Conservation (phyloP, 1,140 invertebrate species). For the Drosophila bipectinata region DNA sequence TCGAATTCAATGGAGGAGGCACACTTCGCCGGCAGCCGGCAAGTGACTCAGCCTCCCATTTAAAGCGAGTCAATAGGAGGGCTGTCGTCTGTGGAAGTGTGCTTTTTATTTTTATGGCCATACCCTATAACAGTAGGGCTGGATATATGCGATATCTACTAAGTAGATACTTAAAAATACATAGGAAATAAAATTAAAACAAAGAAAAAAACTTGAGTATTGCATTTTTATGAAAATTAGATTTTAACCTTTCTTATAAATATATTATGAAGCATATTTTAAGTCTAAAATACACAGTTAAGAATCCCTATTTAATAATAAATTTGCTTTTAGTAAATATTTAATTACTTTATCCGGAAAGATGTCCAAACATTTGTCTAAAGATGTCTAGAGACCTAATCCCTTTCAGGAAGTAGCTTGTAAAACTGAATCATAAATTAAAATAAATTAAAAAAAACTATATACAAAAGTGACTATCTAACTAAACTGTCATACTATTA, state of each 20-base stretch:
- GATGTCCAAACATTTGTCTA: constrained; percentile 12
- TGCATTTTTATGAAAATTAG: too few relatives aligned
- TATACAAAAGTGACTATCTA: too few relatives aligned
- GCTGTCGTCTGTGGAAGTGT: constrained; percentile 1
- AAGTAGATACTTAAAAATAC: background rate
- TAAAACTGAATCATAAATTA: constrained; percentile 31
- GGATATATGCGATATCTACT: background rate
- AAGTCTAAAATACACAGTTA: too few relatives aligned
- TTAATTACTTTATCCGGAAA: too few relatives aligned
- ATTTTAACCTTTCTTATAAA: too few relatives aligned
- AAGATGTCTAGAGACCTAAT: background rate
- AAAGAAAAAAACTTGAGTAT: background rate
- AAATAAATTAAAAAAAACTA: constrained; percentile 7
- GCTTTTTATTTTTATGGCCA: background rate
- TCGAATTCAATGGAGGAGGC: constrained; percentile 37
- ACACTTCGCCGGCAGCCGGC: constrained; percentile 41
- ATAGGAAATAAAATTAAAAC: background rate
- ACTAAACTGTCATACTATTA: constrained; percentile 10
- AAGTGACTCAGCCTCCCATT: constrained; percentile 49
- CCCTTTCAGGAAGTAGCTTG: constrained; percentile 14
- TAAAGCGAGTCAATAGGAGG: constrained; percentile 34
- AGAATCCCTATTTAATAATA: too few relatives aligned
- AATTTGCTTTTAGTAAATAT: too few relatives aligned
- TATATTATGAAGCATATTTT: too few relatives aligned
- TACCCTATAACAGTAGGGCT: constrained; percentile 3